Conservation (phyloP, 2,113 vertebrate species). For the Centropus bengalensis region DNA sequence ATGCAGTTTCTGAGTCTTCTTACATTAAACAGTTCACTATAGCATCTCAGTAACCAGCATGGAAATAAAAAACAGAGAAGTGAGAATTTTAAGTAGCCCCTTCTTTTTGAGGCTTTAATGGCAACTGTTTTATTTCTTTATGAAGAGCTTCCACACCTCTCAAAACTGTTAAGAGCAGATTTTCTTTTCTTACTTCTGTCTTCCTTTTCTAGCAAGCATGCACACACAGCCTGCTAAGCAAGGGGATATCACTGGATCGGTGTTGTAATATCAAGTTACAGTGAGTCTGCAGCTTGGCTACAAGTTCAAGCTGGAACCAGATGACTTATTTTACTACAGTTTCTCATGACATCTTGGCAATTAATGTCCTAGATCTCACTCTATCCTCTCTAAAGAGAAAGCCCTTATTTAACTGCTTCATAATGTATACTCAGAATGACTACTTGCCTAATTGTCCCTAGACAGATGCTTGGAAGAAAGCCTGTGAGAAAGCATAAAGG, state of each 20-base stretch:
- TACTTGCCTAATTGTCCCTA: constrained; percentile 10
- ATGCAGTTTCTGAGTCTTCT: neutral
- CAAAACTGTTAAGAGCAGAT: neutral
- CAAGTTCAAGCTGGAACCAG: neutral
- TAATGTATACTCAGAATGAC: constrained; percentile 4
- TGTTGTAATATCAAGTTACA: neutral
- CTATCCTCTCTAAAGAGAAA: neutral
- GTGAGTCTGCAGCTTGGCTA: neutral
- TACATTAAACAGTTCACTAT: neutral
- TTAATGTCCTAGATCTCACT: constrained; percentile 30
- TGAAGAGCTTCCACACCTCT: neutral
- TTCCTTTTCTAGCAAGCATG: neutral
- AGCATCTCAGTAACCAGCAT: neutral
- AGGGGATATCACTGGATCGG: neutral
- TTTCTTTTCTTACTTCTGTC: neutral
- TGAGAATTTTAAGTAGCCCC: neutral
- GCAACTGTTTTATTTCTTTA: neutral
- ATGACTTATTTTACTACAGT: neutral
- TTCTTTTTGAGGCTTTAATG: neutral
- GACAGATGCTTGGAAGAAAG: constrained; percentile 39
- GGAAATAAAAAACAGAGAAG: neutral
- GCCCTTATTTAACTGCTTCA: constrained; percentile 47
- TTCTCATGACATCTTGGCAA: constrained; percentile 1
- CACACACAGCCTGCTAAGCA: neutral
- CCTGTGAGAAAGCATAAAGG: constrained; percentile 13